These are phyloP conservation scores for Leptinotarsa tumamoca DNA, from an alignment of 2,888 invertebrate genomes.

Conservation along the genomic window DNA sequence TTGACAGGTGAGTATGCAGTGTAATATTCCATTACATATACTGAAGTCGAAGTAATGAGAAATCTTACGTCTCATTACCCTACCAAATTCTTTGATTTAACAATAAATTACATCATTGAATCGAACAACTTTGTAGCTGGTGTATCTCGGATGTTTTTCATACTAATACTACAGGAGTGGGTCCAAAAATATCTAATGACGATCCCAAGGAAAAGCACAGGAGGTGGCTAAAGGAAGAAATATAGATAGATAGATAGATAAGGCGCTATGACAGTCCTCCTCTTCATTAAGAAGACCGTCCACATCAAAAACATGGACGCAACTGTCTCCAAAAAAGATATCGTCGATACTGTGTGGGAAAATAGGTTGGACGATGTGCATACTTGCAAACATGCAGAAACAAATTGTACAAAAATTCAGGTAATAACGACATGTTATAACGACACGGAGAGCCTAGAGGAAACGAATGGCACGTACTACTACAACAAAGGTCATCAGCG, in stretches of 20 bases:
- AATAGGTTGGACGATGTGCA: constrained; percentile 16
- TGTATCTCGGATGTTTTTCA: too few species aligned
- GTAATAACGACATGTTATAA: constrained; percentile 24
- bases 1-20: constrained; percentile 54
- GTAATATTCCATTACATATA: background rate
- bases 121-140: too few species aligned
- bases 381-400: background rate
- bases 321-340: constrained; percentile 19
- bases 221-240: constrained; percentile 16
- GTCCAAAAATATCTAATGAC: too few species aligned
- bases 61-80: too few species aligned
- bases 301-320: constrained; percentile 42
- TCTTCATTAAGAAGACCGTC: constrained; percentile 24
- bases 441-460: constrained; percentile 24
- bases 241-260: constrained; percentile 30
- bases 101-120: too few species aligned
- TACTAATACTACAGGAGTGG: too few species aligned
- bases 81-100: too few species aligned
- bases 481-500: constrained; percentile 22
- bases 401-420: background rate
- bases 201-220: too few species aligned
- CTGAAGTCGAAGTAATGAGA: too few species aligned
- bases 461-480: constrained; percentile 6
- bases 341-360: constrained; percentile 10
- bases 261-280: constrained; percentile 27